Conservation (phyloP, 2,888 invertebrate species). For the Caprella mutica region DNA sequence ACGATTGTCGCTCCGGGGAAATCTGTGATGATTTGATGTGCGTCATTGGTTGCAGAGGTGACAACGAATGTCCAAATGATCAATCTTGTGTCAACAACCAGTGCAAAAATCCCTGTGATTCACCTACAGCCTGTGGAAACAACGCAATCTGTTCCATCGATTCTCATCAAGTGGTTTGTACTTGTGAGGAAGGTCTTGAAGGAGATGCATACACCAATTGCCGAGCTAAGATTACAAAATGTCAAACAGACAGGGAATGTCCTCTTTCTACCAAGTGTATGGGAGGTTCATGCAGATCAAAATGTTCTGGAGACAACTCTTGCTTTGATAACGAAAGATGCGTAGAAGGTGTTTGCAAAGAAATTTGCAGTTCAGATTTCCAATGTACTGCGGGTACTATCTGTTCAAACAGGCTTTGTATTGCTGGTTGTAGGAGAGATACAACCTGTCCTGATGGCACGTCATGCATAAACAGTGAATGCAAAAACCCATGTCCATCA, state of each 20-base stretch:
- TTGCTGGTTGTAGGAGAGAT: conserved; percentile 75
- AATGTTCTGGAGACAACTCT: conserved; percentile 65
- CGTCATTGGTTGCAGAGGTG: conserved; percentile 64
- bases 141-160: conserved; percentile 72
- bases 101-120: conserved; percentile 63
- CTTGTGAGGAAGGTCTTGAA: conserved; percentile 45
- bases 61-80: conserved; percentile 60
- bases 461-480: conserved; percentile 70
- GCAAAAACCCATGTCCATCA: conserved; percentile 69
- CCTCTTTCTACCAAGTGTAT: conserved; percentile 60
- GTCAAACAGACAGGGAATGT: conserved; percentile 57
- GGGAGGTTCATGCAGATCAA: conserved; percentile 62
- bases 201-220: conserved; percentile 36
- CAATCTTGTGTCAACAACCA: conserved; percentile 65
- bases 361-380: conserved; percentile 69
- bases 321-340: conserved; percentile 78
- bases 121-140: conserved; percentile 65
- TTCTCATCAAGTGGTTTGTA: conserved; percentile 76
- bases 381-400: conserved; percentile 65
- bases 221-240: conserved; percentile 43
- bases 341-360: conserved; percentile 66
- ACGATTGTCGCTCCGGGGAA: conserved; percentile 75
- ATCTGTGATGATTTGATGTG: conserved; percentile 73
- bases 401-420: conserved; percentile 73
- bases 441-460: conserved; percentile 60